A percentile compares a stretch with the other conserved stretches of the same genome.
These are phyloP conservation scores for Dromiciops gliroides DNA, from an alignment of 2,113 vertebrate species.

Conservation along the genomic window DNA sequence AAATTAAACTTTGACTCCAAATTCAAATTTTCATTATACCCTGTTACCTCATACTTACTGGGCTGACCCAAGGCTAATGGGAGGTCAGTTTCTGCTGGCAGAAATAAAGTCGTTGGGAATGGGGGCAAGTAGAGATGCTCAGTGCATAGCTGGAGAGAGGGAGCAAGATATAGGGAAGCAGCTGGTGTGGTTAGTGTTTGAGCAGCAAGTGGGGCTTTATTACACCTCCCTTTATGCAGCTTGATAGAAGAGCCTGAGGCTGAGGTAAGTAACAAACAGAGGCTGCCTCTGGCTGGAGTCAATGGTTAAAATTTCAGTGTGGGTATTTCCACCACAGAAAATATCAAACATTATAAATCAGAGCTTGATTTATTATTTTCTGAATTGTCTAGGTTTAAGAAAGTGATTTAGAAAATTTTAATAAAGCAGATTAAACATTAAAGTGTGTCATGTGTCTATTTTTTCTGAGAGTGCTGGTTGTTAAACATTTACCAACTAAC, in stretches of 20 bases:
- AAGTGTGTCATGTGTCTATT: background rate
- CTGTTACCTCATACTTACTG: background rate
- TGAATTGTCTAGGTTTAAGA: background rate
- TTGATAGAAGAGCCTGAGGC: background rate
- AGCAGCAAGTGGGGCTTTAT: background rate
- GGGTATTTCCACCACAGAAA: background rate
- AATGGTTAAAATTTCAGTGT: background rate
- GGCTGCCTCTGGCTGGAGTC: background rate
- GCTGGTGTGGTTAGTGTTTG: background rate
- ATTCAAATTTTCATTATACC: background rate
- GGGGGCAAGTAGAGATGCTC: background rate
- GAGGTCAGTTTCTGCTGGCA: background rate
- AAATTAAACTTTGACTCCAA: no score
- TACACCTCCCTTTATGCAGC: background rate
- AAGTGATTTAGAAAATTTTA: background rate
- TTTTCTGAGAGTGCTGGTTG: background rate
- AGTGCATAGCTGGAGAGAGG: background rate
- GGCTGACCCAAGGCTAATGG: background rate
- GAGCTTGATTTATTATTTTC: background rate
- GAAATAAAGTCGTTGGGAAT: background rate
- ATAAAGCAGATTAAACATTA: background rate
- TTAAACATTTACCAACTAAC: background rate
- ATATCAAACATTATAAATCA: background rate
- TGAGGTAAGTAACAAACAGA: background rate
- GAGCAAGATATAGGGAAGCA: background rate